These are phyloP conservation scores for Carassius carassius DNA, from an alignment of 2,113 vertebrate genomes.

Conservation along the genomic window DNA sequence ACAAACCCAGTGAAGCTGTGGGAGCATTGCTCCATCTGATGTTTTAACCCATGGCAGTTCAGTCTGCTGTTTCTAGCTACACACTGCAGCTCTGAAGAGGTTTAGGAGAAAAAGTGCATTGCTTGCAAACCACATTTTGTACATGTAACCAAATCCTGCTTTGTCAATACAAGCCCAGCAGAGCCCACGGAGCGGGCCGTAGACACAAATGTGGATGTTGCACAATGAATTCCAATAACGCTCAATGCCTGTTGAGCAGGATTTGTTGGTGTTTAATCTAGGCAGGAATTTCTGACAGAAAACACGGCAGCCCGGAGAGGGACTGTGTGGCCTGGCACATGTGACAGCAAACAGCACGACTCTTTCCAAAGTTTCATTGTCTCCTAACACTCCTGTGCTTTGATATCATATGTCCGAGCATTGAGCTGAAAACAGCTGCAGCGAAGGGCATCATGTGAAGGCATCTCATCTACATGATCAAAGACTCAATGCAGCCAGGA, in stretches of 20 bases:
- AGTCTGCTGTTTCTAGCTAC: not conserved
- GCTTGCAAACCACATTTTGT: not conserved
- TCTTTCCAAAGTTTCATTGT: not conserved
- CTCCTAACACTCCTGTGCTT: not conserved
- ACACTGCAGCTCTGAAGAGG: not conserved
- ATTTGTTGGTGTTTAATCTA: slow-evolving; percentile 68
- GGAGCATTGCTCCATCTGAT: not conserved
- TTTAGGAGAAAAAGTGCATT: not conserved
- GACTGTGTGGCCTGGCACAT: not conserved
- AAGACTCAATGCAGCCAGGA: not conserved
- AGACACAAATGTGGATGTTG: not conserved
- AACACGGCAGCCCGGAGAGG: slow-evolving; percentile 49
- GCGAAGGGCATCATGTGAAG: not conserved
- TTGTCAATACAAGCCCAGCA: not conserved
- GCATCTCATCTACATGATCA: slow-evolving; percentile 1
- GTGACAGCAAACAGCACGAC: not conserved
- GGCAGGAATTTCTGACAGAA: slow-evolving; percentile 62
- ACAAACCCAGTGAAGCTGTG: too few species aligned
- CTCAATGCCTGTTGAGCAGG: slow-evolving; percentile 58
- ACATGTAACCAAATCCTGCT: not conserved
- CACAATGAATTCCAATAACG: slow-evolving; percentile 24
- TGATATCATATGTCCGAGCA: not conserved
- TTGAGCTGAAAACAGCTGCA: not conserved
- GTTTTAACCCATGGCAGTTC: not conserved
- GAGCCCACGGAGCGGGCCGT: not conserved